Base-by-base conservation (phyloP, 2,888 invertebrate species). In the Limnephilus lunatus region DNA sequence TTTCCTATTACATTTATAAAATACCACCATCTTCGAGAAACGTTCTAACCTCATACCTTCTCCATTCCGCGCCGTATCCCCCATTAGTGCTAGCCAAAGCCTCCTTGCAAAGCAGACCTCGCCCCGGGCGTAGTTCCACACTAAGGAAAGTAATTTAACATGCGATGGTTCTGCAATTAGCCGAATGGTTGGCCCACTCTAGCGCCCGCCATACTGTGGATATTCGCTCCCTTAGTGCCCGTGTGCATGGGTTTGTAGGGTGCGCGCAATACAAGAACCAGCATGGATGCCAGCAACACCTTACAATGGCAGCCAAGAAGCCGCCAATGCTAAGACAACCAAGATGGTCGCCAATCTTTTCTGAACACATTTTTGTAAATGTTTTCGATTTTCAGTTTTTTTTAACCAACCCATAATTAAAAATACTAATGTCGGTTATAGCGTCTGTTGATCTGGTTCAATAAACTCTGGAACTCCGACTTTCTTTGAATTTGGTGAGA, bases 141-240 rank as follows among this genome's bases (percentile, higher is more conserved):
- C 39, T 81, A 68, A 80, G 81, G 89, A 80, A 91, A 92, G 81
- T 89, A 91, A 89, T 91, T 90, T 90, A 90, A 91, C 92, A 92
- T 92, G 91, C 91, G 91, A 92, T 92, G 92, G 83, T 81, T 90
- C 89, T 88, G 92, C 89, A 92, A 92, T 92, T 92, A 92, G 92
- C 68, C 35, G 53, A 89, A 82, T 87, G 85, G 80, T 80, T 88
- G 90, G 35, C 90, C 92, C 81, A n/a, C 19, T 35, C 81, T 32
- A 68, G 89, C 82, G n/a, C 53, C 80, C 35, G 91, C 83, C 80
- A 35, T 91, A n/a, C 91, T 68, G 87, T 32, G 85, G 53, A 87
- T 92, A 86, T 86, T 86, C 44, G 86, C 86, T 88, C 53, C 88
- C 88, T 83, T 48, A 83, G 88, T 91, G 88, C 82, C 91, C 39